Evolutionary conservation across 1,140 invertebrate genomes (phyloP), one percentile per base, ranked within the genome.

Genomic region (Hyles vespertilio): DNA sequence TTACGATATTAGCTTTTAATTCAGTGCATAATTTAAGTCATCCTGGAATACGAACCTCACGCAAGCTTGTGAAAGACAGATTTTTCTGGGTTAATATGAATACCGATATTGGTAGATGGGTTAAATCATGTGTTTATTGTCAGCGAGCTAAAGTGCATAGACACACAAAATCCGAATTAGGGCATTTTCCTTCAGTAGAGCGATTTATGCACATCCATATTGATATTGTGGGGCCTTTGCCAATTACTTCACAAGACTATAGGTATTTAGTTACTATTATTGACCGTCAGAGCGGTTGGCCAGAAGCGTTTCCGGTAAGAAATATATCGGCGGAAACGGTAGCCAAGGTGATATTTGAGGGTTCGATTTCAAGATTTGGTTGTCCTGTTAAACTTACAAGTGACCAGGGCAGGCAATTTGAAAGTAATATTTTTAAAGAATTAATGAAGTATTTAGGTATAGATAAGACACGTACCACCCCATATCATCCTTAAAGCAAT

Each of bases 251-350:
- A 34, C 40, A 81, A 8, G 83, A 73, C 5, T 70, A 59, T 60
- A 48, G 67, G 12, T 89, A 90, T 58, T 65, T 75, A 7, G 59
- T 91, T 0, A 91, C 90, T 0, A 69, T 75, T 5, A 83, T 90
- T 4, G 90, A 91, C 61, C 56, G 81, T 34, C 89, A 74, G 60
- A 89, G 90, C 1, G 60, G 84, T 32, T 92, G 85, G 87, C 86
- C 81, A 0, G 89, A 90, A 71, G 81, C 82, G 2, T 59, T 85
- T 22, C 90, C 89, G 0, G 45, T 90, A 0, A 22, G 61, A 12
- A 78, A 90, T 33, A 86, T 82, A 3, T 69, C 71, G 3, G 81
- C 84, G 6, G 63, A 74, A 32, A 62, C 58, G 4, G 66, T 73
- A 32, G 66, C 75, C 3, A 59, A 45, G 50, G 48, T 32, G 10